Evolutionary conservation across 2,888 invertebrate species (phyloP), one percentile per base, ranked within the genome.

Genomic region (Euzophera pinguis): DNA sequence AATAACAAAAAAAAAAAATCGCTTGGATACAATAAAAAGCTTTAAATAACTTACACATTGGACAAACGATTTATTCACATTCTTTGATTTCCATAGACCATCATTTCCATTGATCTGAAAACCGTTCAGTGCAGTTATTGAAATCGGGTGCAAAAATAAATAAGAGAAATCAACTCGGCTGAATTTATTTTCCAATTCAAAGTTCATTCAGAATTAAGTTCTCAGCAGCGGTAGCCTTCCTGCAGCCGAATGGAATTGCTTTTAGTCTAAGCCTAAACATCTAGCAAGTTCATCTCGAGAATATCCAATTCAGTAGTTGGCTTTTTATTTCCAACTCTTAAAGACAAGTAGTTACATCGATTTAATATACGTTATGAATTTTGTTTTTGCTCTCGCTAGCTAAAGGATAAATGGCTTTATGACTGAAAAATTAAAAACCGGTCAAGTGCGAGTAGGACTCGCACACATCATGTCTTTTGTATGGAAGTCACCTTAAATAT

Each of bases 171-270:
- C 69, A 71, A 71, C 69, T 71, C 71, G 66, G 64, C 65, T 67
- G 71, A 77, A 80, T 79, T 81, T 78, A 81, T 77, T 81, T 76
- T 76, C 71, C 73, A 78, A 81, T 83, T 78, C 76, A 71, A 80
- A 81, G 77, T 81, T 78, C 77, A 75, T 77, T 78, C 75, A 69
- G 74, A 77, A 80, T 81, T 76, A 81, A 83, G 72, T 78, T 78
- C 62, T 60, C 62, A 68, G 64, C 67, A 67, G 69, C 69, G 73
- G 72, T 61, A 57, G 61, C 67, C 65, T 63, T 72, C 73, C 71
- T 67, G 70, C 71, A 76, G 77, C 75, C 67, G 77, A 81, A 81
- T 80, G 77, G 77, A 73, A 79, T 82, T 81, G 77, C 75, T 74
- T 76, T 73, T 74, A 77, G 69, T 71, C 68, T 70, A 67, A 73